phyloP scores from a whole-genome alignment of 2,888 invertebrate genomes.

The Ceriagrion tenellum region DNA sequence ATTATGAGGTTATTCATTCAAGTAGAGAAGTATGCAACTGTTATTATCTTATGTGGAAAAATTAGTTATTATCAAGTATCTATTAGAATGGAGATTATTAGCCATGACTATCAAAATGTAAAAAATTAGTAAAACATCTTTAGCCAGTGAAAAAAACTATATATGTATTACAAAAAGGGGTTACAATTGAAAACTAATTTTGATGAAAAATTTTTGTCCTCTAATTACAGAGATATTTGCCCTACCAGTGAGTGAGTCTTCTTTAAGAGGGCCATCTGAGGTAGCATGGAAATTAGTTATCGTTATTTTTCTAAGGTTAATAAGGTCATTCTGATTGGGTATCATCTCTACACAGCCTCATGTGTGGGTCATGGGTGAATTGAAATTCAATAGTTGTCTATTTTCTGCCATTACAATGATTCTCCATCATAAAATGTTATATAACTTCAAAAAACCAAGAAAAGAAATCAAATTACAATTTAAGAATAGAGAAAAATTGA shows the following conservation, averaged over 20 bases:
- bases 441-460: too few relatives aligned
- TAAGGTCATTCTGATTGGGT: background rate
- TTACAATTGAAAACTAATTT: background rate
- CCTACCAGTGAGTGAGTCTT: background rate
- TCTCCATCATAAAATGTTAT: background rate
- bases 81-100: background rate
- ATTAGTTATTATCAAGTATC: background rate
- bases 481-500: too few relatives aligned
- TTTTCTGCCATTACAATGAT: slow-evolving; percentile 9
- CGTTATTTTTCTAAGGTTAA: background rate
- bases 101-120: background rate
- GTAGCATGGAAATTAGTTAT: background rate
- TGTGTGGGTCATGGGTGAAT: background rate
- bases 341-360: background rate
- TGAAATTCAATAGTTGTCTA: background rate
- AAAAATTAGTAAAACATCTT: background rate
- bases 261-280: background rate
- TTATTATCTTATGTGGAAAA: background rate
- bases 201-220: background rate
- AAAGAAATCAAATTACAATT: too few relatives aligned
- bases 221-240: background rate
- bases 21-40: background rate
- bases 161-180: background rate
- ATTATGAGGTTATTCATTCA: too few relatives aligned
- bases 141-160: background rate